phyloP scores from a whole-genome alignment of 2,113 vertebrate genomes.

The Cyprinodon tularosa region DNA sequence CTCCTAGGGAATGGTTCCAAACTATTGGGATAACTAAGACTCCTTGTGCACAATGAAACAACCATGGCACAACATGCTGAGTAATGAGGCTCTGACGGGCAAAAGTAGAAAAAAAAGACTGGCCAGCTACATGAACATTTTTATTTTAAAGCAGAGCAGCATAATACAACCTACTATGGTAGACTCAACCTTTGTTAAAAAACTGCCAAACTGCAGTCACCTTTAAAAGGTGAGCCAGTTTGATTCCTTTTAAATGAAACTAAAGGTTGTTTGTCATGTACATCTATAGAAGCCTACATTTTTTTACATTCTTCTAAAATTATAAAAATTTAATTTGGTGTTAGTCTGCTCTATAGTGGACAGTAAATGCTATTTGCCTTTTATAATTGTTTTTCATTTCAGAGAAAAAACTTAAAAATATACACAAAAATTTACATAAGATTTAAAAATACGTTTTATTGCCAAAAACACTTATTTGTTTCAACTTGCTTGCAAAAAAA shows the following conservation, averaged over 20 bases:
- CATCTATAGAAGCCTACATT: neutral
- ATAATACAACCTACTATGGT: neutral
- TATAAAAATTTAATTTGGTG: neutral
- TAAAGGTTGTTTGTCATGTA: neutral
- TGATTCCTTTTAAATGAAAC: neutral
- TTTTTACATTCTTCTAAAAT: too few species aligned
- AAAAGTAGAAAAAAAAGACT: slow-evolving; percentile 23
- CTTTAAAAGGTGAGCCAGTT: neutral
- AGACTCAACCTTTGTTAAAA: slow-evolving; percentile 1
- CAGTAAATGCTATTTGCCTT: too few species aligned
- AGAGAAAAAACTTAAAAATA: too few species aligned
- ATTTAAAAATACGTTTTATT: too few species aligned
- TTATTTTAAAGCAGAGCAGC: slow-evolving; percentile 31
- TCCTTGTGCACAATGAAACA: slow-evolving; percentile 17
- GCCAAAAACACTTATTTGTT: too few species aligned
- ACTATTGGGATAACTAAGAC: slow-evolving; percentile 33
- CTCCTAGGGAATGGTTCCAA: slow-evolving; percentile 18
- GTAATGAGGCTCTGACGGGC: slow-evolving; percentile 30
- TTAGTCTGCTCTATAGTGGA: neutral
- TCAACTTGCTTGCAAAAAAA: neutral
- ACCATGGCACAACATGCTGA: slow-evolving; percentile 41
- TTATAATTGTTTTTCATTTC: too few species aligned
- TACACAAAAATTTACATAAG: neutral
- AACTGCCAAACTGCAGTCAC: slow-evolving; percentile 4
- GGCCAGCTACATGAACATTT: slow-evolving; percentile 10